Base-by-base conservation (phyloP, 2,797 vertebrate genomes). In the Lepus oiostolus region DNA sequence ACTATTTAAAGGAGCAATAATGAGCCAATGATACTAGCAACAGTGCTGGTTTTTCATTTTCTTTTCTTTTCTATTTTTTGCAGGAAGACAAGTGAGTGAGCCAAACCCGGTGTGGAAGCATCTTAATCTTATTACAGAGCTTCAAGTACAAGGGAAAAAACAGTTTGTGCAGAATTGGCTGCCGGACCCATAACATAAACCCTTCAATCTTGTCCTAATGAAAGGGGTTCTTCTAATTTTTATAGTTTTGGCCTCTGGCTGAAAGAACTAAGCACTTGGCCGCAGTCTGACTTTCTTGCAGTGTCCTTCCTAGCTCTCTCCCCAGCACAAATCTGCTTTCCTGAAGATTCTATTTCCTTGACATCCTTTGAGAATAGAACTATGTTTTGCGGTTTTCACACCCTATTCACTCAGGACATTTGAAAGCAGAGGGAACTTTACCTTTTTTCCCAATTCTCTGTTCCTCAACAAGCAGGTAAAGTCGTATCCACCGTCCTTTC, bases 281-380 rank as follows among this genome's bases (percentile, higher is more conserved):
- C 72, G 14, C 94, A 88, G 52, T 68, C 30, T 77, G 68, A 75
- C 80, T 95, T 74, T 84, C 86, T 92, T 85, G 83, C 13, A 72
- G 30, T 58, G 1, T 71, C 42, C 70, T 87, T 93, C 82, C 50
- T 19, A n/a, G 21, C n/a, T 79, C 28, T 91, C 38, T 94, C 65
- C 17, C 26, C 26, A 30, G 65, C 67, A 52, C 28, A 82, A 75
- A 82, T 7, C 24, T 72, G 38, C 54, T 75, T 83, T 85, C 32
- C 67, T 70, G 60, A 95, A 89, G 65, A 82, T 91, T 81, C 65
- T 90, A 30, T 88, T 91, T 91, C 63, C 85, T 90, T 93, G 90
- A 32, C 17, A 62, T 63, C 65, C n/a, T 96, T 91, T 88, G 81
- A 77, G 35, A 8, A 93, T 82, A 68, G 72, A 96, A 62, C 21